A percentile compares a stretch with the other conserved stretches of the same genome.
phyloP scores from a whole-genome alignment of 1,140 invertebrate species.

The Drosophila azteca region DNA sequence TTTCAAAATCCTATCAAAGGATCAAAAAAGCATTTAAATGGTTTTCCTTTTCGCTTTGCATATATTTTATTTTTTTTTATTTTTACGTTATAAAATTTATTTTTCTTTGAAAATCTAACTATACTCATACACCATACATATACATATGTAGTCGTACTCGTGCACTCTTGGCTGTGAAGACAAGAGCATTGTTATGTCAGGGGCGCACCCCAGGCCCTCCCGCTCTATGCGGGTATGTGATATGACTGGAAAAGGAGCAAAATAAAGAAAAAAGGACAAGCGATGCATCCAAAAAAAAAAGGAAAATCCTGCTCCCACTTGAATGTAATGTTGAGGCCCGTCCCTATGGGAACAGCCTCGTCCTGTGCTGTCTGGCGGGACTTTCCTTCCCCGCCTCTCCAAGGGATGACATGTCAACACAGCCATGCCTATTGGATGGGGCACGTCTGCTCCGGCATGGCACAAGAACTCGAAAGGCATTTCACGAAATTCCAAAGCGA shows the following conservation, averaged over 20 bases:
- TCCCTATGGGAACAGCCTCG: too few relatives aligned
- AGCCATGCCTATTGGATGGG: constrained; percentile 40
- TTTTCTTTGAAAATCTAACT: constrained; percentile 38
- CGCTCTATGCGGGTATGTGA: constrained; percentile 17
- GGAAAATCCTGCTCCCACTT: constrained; percentile 1
- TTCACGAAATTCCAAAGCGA: constrained; percentile 31
- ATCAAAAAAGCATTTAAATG: constrained; percentile 43
- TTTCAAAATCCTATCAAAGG: constrained; percentile 36
- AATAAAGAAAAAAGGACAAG: constrained; percentile 9
- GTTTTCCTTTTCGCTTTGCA: constrained; percentile 16
- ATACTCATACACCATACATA: not conserved
- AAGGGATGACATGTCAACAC: constrained; percentile 12
- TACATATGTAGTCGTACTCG: not conserved
- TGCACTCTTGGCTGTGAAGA: constrained; percentile 6
- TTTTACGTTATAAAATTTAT: constrained; percentile 17
- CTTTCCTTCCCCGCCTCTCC: constrained; percentile 1
- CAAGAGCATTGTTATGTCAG: constrained; percentile 44
- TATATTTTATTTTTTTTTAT: constrained; percentile 9
- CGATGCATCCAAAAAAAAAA: constrained; percentile 22
- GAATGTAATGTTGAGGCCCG: not conserved
- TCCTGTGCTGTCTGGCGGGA: constrained; percentile 9
- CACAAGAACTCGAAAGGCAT: constrained; percentile 4
- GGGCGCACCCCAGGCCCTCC: constrained; percentile 16
- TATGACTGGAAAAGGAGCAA: constrained; percentile 31
- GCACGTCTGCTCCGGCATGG: constrained; percentile 22